phyloP scores from a whole-genome alignment of 2,888 invertebrate species.

The Meteorus colon region DNA sequence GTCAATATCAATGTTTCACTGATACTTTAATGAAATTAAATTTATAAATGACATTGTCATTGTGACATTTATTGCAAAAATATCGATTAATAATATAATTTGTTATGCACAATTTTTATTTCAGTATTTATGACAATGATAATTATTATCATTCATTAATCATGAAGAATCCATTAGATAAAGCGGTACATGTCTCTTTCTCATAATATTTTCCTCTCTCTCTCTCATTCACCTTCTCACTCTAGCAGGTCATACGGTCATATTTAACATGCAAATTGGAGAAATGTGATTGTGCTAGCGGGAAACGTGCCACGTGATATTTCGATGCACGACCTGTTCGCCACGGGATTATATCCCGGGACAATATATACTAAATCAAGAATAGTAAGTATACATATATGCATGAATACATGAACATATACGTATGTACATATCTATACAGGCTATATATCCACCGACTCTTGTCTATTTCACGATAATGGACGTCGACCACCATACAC shows the following conservation, averaged over 20 bases:
- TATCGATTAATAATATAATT: not conserved
- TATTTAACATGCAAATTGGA: constrained; percentile 71
- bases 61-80: not conserved
- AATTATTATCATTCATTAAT: constrained; percentile 35
- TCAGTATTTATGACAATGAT: not conserved
- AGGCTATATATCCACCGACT: constrained; percentile 28
- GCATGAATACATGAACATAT: not conserved
- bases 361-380: constrained; percentile 16
- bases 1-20: not conserved
- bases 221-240: constrained; percentile 1
- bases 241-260: constrained; percentile 39
- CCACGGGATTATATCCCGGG: constrained; percentile 41
- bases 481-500: constrained; percentile 29
- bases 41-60: not conserved
- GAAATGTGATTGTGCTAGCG: constrained; percentile 65
- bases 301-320: constrained; percentile 47
- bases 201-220: not conserved
- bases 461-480: constrained; percentile 49
- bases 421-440: constrained; percentile 8
- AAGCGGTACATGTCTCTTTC: constrained; percentile 18
- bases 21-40: not conserved
- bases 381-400: not conserved
- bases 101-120: not conserved
- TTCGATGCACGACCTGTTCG: constrained; percentile 42
- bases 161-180: constrained; percentile 37